Base-by-base conservation (phyloP, 1,140 invertebrate genomes). In the Tetramorium alpestre region DNA sequence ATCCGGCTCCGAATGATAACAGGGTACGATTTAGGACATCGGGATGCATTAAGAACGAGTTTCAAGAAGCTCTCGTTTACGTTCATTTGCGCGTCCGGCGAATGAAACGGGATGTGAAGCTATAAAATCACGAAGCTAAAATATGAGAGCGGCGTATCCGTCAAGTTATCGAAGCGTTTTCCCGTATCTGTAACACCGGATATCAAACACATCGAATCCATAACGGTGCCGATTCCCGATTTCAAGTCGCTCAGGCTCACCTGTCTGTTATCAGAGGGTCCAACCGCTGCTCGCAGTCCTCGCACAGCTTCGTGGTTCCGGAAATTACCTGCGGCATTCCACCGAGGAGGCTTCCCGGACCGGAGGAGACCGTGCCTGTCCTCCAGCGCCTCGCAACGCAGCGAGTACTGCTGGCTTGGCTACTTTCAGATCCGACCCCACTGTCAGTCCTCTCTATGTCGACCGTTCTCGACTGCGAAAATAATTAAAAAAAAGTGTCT, bases 351-450 rank as follows among this genome's bases (percentile, higher is more conserved):
- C 93, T 95, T 84, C 89, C 90, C 49, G 94, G 90, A 60, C 92
- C 89, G 54, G 93, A 93, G 28, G 94, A 92, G 65, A 88, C 58
- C 87, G 91, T 94, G 90, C 94, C 92, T 69, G 91, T 75, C 70
- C 95, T 90, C 93, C 95, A 95, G 58, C 95, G 89, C 88, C 94
- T 93, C 6, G 87, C 84, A 13, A 93, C 91, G 38, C 94, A 94
- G 4, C 94, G 93, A 92, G 97, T 97, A 90, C 98, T 96, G 70
- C 97, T 98, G n/a, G 97, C 97, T 93, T 98, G 98, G 93, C 98
- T 98, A 3, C 98, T 99, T 94, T 99, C 98, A 3, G 98, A 98
- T 51, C 98, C 98, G 0, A 99, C 98, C 1, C 98, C 98, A 16
- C 98, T 99, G 94, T 99, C 98, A 90, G 98, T 99, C 86, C 98